Percentiles rank a stretch among this genome's conserved stretches.
These are phyloP conservation scores for Odontamblyopus rebecca DNA, from an alignment of 2,797 vertebrate genomes.

Conservation along the genomic window DNA sequence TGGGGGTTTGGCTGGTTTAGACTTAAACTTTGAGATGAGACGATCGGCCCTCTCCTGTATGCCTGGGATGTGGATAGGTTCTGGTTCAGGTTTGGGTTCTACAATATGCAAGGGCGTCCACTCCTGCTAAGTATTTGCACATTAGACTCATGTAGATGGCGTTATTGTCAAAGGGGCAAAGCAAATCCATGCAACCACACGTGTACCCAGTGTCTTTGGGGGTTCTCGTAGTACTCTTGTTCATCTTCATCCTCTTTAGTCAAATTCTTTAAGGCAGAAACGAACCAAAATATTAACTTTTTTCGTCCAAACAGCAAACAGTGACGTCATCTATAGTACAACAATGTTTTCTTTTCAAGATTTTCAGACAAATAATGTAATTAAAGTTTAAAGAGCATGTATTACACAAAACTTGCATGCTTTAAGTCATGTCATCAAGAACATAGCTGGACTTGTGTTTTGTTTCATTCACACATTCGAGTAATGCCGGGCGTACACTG, in stretches of 20 bases:
- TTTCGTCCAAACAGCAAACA: too few relatives aligned
- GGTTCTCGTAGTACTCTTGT: constrained; percentile 55
- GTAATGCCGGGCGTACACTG: too few relatives aligned
- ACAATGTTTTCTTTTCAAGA: too few relatives aligned
- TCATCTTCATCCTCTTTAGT: constrained; percentile 54
- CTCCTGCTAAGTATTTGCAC: constrained; percentile 66
- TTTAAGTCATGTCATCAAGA: too few relatives aligned
- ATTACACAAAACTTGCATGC: too few relatives aligned
- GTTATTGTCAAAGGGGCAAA: neutral
- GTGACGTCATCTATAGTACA: too few relatives aligned
- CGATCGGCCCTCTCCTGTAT: constrained; percentile 74
- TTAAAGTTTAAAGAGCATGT: too few relatives aligned
- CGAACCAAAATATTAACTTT: constrained; percentile 25
- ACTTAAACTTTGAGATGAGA: constrained; percentile 72
- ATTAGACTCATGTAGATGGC: constrained; percentile 17
- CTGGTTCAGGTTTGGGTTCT: constrained; percentile 58
- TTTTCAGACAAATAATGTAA: too few relatives aligned
- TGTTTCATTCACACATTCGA: too few relatives aligned
- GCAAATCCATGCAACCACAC: constrained; percentile 43
- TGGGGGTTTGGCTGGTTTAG: constrained; percentile 66
- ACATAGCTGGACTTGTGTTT: too few relatives aligned
- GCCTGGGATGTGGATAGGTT: constrained; percentile 65
- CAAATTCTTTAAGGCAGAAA: constrained; percentile 54
- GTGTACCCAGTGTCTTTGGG: constrained; percentile 56
- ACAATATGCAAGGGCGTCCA: constrained; percentile 33